phyloP scores from a whole-genome alignment of 2,888 invertebrate species.

The Chrysomela aeneicollis region DNA sequence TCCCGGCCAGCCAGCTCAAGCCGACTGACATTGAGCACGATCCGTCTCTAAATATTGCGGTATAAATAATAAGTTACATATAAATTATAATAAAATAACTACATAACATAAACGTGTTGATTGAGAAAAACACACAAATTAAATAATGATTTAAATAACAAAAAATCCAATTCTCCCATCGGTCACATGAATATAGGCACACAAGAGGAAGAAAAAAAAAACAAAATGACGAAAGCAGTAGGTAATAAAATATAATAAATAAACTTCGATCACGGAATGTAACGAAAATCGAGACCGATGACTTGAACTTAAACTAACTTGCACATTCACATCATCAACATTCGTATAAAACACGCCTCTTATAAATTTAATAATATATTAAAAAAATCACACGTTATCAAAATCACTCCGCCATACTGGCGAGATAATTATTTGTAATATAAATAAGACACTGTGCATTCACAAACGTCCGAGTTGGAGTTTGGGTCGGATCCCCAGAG shows the following conservation, averaged over 20 bases:
- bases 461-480: constrained; percentile 56
- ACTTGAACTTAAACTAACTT: constrained; percentile 56
- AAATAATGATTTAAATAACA: constrained; percentile 63
- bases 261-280: constrained; percentile 58
- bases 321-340: constrained; percentile 59
- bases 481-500: constrained; percentile 28
- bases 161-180: constrained; percentile 60
- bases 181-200: constrained; percentile 52
- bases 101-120: constrained; percentile 62
- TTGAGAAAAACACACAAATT: constrained; percentile 60
- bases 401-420: constrained; percentile 59
- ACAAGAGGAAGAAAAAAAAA: constrained; percentile 44
- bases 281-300: constrained; percentile 60
- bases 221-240: constrained; percentile 54
- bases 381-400: constrained; percentile 62
- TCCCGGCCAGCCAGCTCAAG: constrained; percentile 43
- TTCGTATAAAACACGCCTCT: constrained; percentile 60
- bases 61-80: constrained; percentile 64
- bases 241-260: constrained; percentile 56
- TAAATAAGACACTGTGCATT: constrained; percentile 58
- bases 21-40: constrained; percentile 54
- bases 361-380: constrained; percentile 55
- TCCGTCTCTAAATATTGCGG: constrained; percentile 59
- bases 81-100: constrained; percentile 64
- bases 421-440: constrained; percentile 57